Conservation (phyloP, 2,888 invertebrate species). For the Argyresthia albistria region DNA sequence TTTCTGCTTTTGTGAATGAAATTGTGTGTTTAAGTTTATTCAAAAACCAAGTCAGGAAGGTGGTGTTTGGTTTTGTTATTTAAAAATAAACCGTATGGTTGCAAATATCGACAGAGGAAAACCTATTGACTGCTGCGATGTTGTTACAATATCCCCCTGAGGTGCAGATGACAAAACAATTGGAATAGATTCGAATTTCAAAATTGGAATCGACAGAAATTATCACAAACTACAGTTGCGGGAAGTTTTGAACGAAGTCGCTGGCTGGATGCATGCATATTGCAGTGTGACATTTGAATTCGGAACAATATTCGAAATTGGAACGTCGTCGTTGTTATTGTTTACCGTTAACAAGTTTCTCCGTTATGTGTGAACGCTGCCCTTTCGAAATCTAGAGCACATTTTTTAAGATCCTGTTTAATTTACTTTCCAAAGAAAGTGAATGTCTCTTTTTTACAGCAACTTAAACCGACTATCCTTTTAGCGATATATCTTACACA, state of each 20-base stretch:
- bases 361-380: conserved; percentile 44
- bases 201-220: background rate
- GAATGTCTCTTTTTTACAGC: background rate
- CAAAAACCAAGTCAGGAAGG: no score
- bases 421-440: background rate
- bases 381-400: conserved; percentile 44
- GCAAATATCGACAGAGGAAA: background rate
- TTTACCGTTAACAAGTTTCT: conserved; percentile 44
- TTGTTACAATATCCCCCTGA: background rate
- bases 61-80: background rate
- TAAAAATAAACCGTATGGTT: background rate
- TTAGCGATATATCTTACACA: no score
- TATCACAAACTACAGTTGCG: background rate
- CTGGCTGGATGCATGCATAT: background rate
- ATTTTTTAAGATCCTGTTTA: background rate
- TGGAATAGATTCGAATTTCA: background rate
- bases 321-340: conserved; percentile 29
- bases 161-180: background rate
- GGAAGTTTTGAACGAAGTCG: background rate
- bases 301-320: conserved; percentile 11
- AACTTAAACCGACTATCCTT: no score
- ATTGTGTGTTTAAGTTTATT: background rate
- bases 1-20: background rate
- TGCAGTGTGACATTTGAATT: background rate
- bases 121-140: no score